These are phyloP conservation scores for Sardina pilchardus DNA, from an alignment of 2,113 vertebrate genomes.

Conservation along the genomic window DNA sequence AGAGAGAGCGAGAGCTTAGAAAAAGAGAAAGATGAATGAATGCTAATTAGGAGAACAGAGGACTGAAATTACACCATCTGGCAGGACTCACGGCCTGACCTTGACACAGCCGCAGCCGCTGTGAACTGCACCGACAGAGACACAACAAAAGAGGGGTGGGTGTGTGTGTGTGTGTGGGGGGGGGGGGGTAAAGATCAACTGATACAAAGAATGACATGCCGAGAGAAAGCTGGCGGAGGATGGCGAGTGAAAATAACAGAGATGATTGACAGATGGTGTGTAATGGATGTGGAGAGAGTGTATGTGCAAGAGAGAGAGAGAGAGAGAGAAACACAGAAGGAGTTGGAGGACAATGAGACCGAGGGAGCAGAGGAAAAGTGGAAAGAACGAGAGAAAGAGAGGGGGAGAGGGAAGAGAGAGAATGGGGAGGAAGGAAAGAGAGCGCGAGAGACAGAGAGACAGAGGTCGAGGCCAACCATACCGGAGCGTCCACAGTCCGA, in stretches of 20 bases:
- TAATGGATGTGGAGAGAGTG: neutral
- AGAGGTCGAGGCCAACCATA: constrained; percentile 46
- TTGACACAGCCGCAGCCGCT: neutral
- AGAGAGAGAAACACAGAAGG: neutral
- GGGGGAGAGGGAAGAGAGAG: neutral
- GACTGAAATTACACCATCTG: neutral
- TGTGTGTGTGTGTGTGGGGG: no score
- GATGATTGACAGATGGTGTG: neutral
- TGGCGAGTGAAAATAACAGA: neutral
- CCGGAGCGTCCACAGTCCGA: constrained; percentile 96
- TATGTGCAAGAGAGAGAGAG: neutral
- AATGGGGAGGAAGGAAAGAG: neutral
- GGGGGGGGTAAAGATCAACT: neutral
- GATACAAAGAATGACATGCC: neutral
- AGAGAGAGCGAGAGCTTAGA: neutral
- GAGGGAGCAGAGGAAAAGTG: neutral
- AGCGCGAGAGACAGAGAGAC: neutral
- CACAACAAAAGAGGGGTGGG: neutral
- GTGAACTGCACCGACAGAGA: neutral
- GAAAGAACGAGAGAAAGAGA: neutral
- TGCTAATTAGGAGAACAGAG: neutral
- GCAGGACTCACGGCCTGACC: neutral
- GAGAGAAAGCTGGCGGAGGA: neutral
- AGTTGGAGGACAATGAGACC: neutral
- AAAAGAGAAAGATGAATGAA: neutral